Evolutionary conservation across 2,113 vertebrate genomes (phyloP).

Genomic region (Spilogale gracilis): DNA sequence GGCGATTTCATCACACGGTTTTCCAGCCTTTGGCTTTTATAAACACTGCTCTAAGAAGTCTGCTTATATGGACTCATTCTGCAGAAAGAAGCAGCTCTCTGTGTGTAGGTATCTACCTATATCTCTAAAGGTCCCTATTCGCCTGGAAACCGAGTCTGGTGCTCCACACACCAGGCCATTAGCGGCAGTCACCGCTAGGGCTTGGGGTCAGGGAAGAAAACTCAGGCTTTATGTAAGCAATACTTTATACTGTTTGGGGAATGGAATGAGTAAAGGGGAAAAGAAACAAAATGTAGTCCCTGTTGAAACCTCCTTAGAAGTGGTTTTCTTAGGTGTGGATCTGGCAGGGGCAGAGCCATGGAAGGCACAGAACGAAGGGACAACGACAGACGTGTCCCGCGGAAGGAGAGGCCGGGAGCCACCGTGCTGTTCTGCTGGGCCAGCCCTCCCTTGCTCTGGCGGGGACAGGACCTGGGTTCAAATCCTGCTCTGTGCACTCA

Average conservation of each 20-base stretch:
- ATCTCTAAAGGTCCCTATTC: not conserved
- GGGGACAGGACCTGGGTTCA: not conserved
- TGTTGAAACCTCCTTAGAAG: not conserved
- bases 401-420: not conserved
- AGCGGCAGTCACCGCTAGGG: not conserved
- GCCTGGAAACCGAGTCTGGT: not conserved
- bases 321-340: not conserved
- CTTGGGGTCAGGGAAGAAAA: not conserved
- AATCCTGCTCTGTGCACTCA: rapidly evolving
- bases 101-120: too few relatives aligned
- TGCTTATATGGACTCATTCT: rapidly evolving
- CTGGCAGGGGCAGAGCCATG: not conserved
- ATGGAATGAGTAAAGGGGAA: not conserved
- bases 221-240: not conserved
- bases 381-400: rapidly evolving
- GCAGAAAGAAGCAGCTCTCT: not conserved
- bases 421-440: rapidly evolving
- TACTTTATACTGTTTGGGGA: not conserved
- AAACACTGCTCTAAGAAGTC: not conserved
- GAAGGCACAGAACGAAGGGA: rapidly evolving
- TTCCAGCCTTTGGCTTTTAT: not conserved
- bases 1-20: not conserved
- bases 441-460: rapidly evolving
- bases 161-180: not conserved
- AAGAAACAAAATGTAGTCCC: not conserved